These are phyloP conservation scores for Steinernema khuongi DNA, from an alignment of 1,140 invertebrate species.

Conservation along the genomic window DNA sequence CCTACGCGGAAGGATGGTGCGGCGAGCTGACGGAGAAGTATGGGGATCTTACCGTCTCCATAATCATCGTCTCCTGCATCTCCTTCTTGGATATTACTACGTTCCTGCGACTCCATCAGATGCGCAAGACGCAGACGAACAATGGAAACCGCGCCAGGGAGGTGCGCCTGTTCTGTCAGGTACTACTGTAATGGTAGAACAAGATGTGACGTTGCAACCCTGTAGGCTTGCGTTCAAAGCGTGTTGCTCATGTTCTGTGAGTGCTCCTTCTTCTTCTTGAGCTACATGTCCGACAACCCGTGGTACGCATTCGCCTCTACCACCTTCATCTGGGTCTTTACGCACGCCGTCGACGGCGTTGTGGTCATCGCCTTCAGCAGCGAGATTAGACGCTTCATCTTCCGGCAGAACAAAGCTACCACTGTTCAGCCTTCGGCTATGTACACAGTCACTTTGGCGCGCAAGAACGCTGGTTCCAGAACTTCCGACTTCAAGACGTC, in stretches of 20 bases:
- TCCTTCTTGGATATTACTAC: not conserved
- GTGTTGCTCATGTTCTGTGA: slow-evolving; percentile 4
- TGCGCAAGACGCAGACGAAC: not conserved
- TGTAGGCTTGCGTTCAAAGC: not conserved
- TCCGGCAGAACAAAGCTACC: too few species aligned
- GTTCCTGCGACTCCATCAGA: not conserved
- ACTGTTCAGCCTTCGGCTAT: too few species aligned
- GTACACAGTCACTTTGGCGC: too few species aligned
- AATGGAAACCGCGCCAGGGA: not conserved
- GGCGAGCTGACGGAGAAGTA: not conserved
- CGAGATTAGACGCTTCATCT: too few species aligned
- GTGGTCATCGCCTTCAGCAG: too few species aligned
- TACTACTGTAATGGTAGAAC: not conserved
- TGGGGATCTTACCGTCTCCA: not conserved
- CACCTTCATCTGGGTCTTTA: slow-evolving; percentile 1
- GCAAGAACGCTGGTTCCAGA: too few species aligned
- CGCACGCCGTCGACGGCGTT: not conserved
- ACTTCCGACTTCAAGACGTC: too few species aligned
- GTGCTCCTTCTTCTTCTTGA: not conserved
- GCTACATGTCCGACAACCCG: not conserved
- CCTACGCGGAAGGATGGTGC: not conserved
- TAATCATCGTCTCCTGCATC: not conserved
- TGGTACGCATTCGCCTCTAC: not conserved
- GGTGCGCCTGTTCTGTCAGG: not conserved
- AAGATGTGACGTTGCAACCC: not conserved